A percentile compares a stretch with the other conserved stretches of the same genome.
Evolutionary conservation across 1,140 invertebrate species (phyloP).

Genomic region (Cotesia chilonis): DNA sequence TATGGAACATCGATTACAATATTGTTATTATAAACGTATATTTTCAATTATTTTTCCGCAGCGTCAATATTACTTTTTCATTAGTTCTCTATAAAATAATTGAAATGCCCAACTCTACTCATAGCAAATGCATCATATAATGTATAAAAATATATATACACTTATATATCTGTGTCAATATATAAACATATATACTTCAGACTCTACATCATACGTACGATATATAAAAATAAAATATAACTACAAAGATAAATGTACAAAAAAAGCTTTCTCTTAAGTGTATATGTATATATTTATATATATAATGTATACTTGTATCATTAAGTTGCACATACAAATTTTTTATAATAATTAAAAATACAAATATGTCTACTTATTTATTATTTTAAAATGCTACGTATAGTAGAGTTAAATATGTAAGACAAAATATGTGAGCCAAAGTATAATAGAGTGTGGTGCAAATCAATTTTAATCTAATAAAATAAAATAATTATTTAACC

Average conservation of each 20-base stretch:
- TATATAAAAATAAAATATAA: slow-evolving; percentile 1
- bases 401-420: no score
- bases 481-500: neutral
- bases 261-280: neutral
- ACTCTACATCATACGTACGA: slow-evolving; percentile 6
- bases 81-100: slow-evolving; percentile 14
- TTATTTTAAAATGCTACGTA: no score
- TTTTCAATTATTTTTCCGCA: neutral
- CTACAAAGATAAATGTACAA: slow-evolving; percentile 1
- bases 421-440: no score
- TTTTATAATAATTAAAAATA: neutral
- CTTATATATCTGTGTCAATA: no score
- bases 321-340: slow-evolving; percentile 8
- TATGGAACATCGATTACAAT: slow-evolving; percentile 25
- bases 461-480: neutral
- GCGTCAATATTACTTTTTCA: neutral
- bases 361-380: neutral
- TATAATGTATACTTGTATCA: neutral
- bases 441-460: no score
- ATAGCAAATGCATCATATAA: slow-evolving; percentile 16
- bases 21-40: neutral
- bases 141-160: neutral
- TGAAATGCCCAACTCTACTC: slow-evolving; percentile 15
- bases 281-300: neutral
- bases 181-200: neutral